phyloP scores from a whole-genome alignment of 2,888 invertebrate species.

The Callyntrura guangdongensis region DNA sequence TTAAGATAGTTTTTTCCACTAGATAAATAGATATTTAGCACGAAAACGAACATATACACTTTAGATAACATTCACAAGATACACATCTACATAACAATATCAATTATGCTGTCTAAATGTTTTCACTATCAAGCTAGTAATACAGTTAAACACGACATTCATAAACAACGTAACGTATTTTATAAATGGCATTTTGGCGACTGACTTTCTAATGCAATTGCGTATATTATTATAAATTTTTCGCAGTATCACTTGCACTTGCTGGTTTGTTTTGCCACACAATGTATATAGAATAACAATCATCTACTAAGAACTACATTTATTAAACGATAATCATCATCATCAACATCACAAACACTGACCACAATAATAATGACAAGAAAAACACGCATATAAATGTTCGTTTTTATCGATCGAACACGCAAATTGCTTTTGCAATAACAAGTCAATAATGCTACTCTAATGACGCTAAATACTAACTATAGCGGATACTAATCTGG shows the following conservation, averaged over 20 bases:
- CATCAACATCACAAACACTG: slow-evolving; percentile 46
- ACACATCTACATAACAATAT: slow-evolving; percentile 49
- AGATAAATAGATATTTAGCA: slow-evolving; percentile 48
- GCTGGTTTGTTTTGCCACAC: slow-evolving; percentile 12
- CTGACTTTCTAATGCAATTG: slow-evolving; percentile 44
- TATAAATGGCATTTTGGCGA: slow-evolving; percentile 33
- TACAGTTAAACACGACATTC: slow-evolving; percentile 20
- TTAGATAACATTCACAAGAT: slow-evolving; percentile 51
- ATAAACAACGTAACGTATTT: slow-evolving; percentile 1
- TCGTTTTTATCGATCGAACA: slow-evolving; percentile 32
- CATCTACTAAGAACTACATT: slow-evolving; percentile 41
- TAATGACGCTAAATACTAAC: slow-evolving; percentile 8
- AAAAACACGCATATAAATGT: slow-evolving; percentile 9
- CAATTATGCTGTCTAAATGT: slow-evolving; percentile 46
- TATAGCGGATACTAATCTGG: background rate
- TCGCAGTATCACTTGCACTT: slow-evolving; percentile 45
- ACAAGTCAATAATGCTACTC: background rate
- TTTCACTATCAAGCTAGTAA: slow-evolving; percentile 54
- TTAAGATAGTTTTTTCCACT: background rate
- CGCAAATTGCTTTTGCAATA: background rate
- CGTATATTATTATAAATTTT: slow-evolving; percentile 8
- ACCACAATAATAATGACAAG: background rate
- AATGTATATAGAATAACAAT: slow-evolving; percentile 5
- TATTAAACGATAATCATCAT: slow-evolving; percentile 42
- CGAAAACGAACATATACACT: slow-evolving; percentile 50